These are phyloP conservation scores for Macrophya alboannulata DNA, from an alignment of 2,888 invertebrate genomes.

Conservation along the genomic window DNA sequence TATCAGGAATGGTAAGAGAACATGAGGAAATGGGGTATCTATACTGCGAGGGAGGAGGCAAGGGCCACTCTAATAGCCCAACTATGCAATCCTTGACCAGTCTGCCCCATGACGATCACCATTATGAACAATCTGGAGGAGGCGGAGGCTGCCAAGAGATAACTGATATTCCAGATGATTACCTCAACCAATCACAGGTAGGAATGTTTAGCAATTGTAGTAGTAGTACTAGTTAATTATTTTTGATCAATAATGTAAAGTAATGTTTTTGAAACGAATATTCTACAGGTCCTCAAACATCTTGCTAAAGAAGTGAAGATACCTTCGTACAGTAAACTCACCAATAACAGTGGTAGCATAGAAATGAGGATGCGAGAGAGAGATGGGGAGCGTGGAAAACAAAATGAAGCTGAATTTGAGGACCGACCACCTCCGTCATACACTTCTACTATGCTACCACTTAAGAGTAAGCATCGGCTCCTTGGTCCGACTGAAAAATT, in stretches of 20 bases:
- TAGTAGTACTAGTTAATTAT: neutral
- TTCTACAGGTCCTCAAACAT: constrained; percentile 87
- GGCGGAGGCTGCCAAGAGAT: constrained; percentile 84
- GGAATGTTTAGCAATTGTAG: neutral
- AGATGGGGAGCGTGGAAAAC: constrained; percentile 74
- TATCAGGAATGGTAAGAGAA: constrained; percentile 77
- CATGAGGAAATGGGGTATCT: constrained; percentile 78
- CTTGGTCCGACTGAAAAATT: constrained; percentile 82
- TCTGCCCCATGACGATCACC: constrained; percentile 76
- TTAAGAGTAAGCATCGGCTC: constrained; percentile 75
- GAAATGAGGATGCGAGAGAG: constrained; percentile 75
- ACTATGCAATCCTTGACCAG: constrained; percentile 79
- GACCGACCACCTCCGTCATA: constrained; percentile 74
- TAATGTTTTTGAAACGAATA: neutral
- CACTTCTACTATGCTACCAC: constrained; percentile 73
- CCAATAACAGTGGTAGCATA: constrained; percentile 71
- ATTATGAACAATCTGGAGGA: constrained; percentile 74
- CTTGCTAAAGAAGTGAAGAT: constrained; percentile 89
- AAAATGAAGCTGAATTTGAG: constrained; percentile 72
- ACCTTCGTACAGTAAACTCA: constrained; percentile 73
- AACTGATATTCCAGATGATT: constrained; percentile 92
- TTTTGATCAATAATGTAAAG: neutral
- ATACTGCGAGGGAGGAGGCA: constrained; percentile 76
- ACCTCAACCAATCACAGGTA: constrained; percentile 89
- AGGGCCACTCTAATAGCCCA: constrained; percentile 78